A percentile compares a stretch with the other conserved stretches of the same genome.
Conservation (phyloP, 1,140 invertebrate genomes). For the Pentalonia nigronervosa region DNA sequence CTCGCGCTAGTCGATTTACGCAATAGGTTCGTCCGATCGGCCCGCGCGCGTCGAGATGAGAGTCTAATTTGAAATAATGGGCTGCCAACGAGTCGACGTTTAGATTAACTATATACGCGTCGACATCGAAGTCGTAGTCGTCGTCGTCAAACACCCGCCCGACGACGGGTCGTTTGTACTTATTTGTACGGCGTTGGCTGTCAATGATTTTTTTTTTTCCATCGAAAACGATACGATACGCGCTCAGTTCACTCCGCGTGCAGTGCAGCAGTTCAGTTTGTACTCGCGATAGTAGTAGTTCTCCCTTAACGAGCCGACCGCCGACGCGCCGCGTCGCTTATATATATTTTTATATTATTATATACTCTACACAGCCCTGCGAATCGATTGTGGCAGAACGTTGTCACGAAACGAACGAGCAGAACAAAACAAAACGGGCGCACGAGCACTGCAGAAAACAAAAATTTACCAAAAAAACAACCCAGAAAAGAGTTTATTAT, state of each 20-base stretch:
- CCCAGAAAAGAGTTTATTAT: slow-evolving; percentile 48
- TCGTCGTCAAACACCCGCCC: slow-evolving; percentile 16
- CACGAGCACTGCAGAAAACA: neutral
- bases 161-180: slow-evolving; percentile 48
- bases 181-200: slow-evolving; percentile 31
- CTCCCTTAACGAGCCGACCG: neutral
- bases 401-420: neutral
- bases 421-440: neutral
- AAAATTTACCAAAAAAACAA: neutral
- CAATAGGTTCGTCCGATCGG: neutral
- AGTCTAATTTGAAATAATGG: slow-evolving; percentile 48
- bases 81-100: slow-evolving; percentile 38
- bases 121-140: neutral
- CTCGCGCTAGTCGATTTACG: neutral
- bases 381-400: neutral
- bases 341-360: neutral
- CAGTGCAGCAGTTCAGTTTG: neutral
- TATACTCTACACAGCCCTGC: neutral
- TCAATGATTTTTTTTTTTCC: slow-evolving; percentile 15
- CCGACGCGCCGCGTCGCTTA: neutral
- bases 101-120: slow-evolving; percentile 37
- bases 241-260: too few relatives aligned
- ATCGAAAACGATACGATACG: neutral
- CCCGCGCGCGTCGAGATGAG: neutral
- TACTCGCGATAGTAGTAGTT: neutral